Base-by-base conservation (phyloP, 2,797 vertebrate species). In the Cryptoprocta ferox region DNA sequence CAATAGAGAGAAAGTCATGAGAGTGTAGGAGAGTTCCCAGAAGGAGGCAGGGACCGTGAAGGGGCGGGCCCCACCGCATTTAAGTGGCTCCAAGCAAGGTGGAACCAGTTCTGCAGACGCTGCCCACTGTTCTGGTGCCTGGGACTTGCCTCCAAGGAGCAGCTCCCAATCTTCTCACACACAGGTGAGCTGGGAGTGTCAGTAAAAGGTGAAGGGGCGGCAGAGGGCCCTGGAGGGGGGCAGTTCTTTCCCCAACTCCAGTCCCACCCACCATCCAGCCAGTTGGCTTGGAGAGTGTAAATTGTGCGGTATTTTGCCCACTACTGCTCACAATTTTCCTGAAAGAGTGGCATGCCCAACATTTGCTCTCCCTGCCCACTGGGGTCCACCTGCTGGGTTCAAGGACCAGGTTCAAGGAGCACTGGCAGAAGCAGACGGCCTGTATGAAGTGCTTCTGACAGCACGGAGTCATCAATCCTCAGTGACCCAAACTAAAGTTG, bases 61-160 rank as follows among this genome's bases (percentile, higher is more conserved):
- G 80, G 98, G 98, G 26, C 94, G 97, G 0, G 99, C 99, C 45
- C 99, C 0, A 97, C 98, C 76, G 4, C 98, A 1, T 99, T 99
- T 88, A 99, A 99, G 98, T 99, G 99, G 0, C 96, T 16, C 1
- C 50, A 73, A 6, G 21, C 97, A 0, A 90, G 94, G 96, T 88
- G 97, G 59, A 99, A 99, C 99, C 99, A 99, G 96, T 99, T 98
- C 98, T 99, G 99, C 99, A 99, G 99, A 98, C 99, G 99, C 84
- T 66, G 98, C 0, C 99, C 99, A 0, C 99, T 99, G 88, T 97
- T 97, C 14, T 98, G 98, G 24, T 0, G 39, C 78, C 98, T 85
- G 0, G 93, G 90, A 53, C 98, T 99, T 37, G 98, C 99, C 24
- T 94, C 86, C 98, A 99, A 99, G 2, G 99, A 99, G 24, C 98